Evolutionary conservation across 2,888 invertebrate species (phyloP).

Genomic region (Brachynemurus nebulosus): DNA sequence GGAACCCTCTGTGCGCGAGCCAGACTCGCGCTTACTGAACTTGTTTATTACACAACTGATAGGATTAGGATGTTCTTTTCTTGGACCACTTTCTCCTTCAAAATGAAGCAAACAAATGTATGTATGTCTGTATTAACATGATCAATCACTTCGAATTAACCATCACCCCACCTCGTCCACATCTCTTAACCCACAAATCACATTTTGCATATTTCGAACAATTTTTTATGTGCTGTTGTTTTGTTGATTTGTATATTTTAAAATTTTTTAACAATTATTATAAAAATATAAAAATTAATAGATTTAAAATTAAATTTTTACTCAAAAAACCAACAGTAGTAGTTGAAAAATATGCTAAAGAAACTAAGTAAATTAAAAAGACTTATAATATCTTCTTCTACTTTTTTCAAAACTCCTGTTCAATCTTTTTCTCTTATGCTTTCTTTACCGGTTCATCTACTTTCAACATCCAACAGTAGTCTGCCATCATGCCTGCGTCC

Average conservation of each 20-base stretch:
- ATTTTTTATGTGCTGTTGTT: background rate
- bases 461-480: too few species aligned
- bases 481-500: too few species aligned
- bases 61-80: constrained; percentile 1
- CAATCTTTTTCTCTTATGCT: too few species aligned
- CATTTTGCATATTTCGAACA: constrained; percentile 9
- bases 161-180: constrained; percentile 8
- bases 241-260: background rate
- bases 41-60: background rate
- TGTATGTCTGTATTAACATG: constrained; percentile 8
- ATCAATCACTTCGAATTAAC: constrained; percentile 9
- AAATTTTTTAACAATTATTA: background rate
- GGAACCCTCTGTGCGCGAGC: too few species aligned
- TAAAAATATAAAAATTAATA: background rate
- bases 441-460: too few species aligned
- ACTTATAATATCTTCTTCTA: too few species aligned
- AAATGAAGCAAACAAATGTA: constrained; percentile 8
- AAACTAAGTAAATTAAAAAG: too few species aligned
- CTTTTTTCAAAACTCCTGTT: too few species aligned
- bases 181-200: constrained; percentile 11
- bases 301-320: too few species aligned
- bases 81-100: constrained; percentile 5
- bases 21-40: too few species aligned
- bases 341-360: too few species aligned
- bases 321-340: too few species aligned